Base-by-base conservation (phyloP, 1,140 invertebrate species). In the Anthonomus grandis region DNA sequence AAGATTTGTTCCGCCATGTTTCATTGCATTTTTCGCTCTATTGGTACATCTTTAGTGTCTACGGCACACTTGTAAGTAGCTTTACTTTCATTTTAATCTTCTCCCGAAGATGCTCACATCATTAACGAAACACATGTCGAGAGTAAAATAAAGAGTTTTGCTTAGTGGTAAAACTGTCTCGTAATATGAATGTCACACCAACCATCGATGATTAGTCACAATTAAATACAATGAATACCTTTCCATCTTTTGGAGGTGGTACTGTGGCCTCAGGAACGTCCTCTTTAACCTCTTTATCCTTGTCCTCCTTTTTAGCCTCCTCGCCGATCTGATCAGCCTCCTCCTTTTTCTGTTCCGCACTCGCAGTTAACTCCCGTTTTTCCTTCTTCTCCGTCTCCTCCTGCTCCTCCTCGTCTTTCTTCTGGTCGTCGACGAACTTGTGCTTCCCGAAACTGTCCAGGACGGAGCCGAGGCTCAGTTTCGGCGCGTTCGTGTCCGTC, bases 381-480 rank as follows among this genome's bases (percentile, higher is more conserved):
- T n/a, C n/a, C n/a, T n/a, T n/a, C 62, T 55, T 5, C 64, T 62
- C 50, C 64, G 23, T 42, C 46, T 59, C 72, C 65, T 41, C 58
- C 57, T 58, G n/a, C n/a, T 66, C 64, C 36, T 77, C 74, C 34
- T 79, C 72, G 58, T 77, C 75, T 23, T 68, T 64, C 57, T 69
- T 69, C 45, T 79, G 75, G 27, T 78, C 70, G 61, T 78, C 77
- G 36, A 80, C 76, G 49, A 83, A 82, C 59, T 79, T 80, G 59
- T 81, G 79, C 24, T 81, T 79, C 8, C 81, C 81, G 23, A 85
- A 74, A 37, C 80, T 86, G 46, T 83, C 83, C 19, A 92, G 76
- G 17, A 92, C 89, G 8, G 87, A 87, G 3, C 89, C 89, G 22
- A 92, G 74, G 69, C 87, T 91, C 0, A 92, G 75, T 69, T 90